These are phyloP conservation scores for Nasonia longicornis DNA, from an alignment of 1,140 invertebrate species.

Conservation along the genomic window DNA sequence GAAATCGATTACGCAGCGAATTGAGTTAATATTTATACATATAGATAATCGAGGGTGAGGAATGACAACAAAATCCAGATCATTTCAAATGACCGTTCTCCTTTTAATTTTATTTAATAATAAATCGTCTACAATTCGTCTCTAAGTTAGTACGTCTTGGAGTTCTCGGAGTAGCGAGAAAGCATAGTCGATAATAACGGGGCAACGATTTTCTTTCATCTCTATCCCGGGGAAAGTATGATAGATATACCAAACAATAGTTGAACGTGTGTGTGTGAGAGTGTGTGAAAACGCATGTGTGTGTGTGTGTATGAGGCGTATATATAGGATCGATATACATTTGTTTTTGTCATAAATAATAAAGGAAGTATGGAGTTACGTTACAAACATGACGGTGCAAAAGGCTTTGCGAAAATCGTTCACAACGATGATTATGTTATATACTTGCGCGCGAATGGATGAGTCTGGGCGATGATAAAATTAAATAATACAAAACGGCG, in stretches of 20 bases:
- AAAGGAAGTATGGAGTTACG: not conserved
- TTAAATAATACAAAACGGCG: slow-evolving; percentile 1
- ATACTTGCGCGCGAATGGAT: slow-evolving; percentile 25
- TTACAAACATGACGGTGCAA: slow-evolving; percentile 36
- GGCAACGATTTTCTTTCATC: slow-evolving; percentile 43
- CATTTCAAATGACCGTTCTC: slow-evolving; percentile 67
- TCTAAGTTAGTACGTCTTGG: slow-evolving; percentile 67
- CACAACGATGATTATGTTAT: slow-evolving; percentile 37
- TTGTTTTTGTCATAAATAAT: slow-evolving; percentile 27
- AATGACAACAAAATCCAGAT: slow-evolving; percentile 44
- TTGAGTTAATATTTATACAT: too few relatives aligned
- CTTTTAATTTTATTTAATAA: slow-evolving; percentile 68
- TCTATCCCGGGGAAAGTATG: slow-evolving; percentile 41
- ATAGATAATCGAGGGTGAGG: not conserved
- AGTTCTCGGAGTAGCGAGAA: slow-evolving; percentile 64
- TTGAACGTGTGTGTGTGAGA: not conserved
- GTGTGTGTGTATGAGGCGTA: slow-evolving; percentile 15
- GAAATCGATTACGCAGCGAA: not conserved
- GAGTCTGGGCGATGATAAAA: slow-evolving; percentile 12
- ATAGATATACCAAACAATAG: slow-evolving; percentile 3
- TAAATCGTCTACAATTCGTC: slow-evolving; percentile 70
- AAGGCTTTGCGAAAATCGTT: slow-evolving; percentile 40
- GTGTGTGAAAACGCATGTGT: not conserved
- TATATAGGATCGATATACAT: slow-evolving; percentile 22
- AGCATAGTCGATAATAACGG: slow-evolving; percentile 52